phyloP scores from a whole-genome alignment of 2,113 vertebrate genomes.

The Nicator chloris region DNA sequence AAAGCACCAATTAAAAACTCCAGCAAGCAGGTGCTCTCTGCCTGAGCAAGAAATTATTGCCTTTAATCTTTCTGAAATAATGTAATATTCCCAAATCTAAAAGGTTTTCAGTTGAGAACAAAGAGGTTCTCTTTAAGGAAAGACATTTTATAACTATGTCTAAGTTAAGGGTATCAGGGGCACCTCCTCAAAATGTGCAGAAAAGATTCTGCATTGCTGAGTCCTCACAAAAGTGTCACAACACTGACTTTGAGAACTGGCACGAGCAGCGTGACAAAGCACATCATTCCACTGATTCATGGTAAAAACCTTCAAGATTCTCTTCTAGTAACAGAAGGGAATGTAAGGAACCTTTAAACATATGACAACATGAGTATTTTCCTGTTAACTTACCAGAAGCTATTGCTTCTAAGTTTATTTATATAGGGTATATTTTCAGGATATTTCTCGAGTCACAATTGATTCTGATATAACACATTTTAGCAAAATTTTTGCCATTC shows the following conservation, averaged over 20 bases:
- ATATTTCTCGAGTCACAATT: background rate
- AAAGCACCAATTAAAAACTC: background rate
- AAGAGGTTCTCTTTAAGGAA: background rate
- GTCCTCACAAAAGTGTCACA: background rate
- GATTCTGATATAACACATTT: background rate
- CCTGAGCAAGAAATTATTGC: background rate
- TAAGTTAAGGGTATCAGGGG: background rate
- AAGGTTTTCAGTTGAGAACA: background rate
- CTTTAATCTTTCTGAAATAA: background rate
- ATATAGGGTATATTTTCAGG: background rate
- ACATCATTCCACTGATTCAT: background rate
- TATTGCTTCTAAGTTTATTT: background rate
- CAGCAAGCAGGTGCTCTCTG: background rate
- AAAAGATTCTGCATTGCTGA: background rate
- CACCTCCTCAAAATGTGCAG: background rate
- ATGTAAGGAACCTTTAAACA: background rate
- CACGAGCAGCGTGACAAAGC: background rate
- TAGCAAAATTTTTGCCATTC: background rate
- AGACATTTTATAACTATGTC: background rate
- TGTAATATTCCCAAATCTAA: background rate
- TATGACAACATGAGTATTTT: background rate
- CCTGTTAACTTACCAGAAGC: background rate
- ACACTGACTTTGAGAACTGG: background rate
- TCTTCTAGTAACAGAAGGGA: background rate
- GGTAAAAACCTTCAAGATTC: background rate